These are phyloP conservation scores for Brachionus manjavacas DNA, from an alignment of 1,140 invertebrate genomes.

Conservation along the genomic window DNA sequence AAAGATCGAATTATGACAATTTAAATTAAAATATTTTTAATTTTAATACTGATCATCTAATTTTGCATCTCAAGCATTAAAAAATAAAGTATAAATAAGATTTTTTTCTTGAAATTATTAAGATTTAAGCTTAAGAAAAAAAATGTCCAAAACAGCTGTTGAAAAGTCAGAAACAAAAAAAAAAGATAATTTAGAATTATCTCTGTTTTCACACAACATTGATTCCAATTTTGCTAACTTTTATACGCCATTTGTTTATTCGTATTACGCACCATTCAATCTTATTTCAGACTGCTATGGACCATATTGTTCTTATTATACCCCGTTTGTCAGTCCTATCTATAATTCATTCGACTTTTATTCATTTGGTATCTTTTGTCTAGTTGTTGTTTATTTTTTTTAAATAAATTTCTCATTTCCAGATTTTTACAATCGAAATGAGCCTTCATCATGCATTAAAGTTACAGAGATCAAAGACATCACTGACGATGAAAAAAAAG, in stretches of 20 bases:
- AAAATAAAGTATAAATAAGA: neutral
- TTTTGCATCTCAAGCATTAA: neutral
- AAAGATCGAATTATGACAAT: neutral
- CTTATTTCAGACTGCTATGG: neutral
- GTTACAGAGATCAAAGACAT: neutral
- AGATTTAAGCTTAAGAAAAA: neutral
- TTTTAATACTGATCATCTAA: neutral
- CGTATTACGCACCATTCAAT: neutral
- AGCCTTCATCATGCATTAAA: neutral
- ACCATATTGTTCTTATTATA: neutral
- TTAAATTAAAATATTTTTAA: neutral
- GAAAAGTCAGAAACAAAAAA: neutral
- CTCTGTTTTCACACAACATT: neutral
- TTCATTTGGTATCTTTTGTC: neutral
- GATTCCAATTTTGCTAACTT: neutral
- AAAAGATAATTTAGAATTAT: neutral
- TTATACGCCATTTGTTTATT: neutral
- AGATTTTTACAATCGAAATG: neutral
- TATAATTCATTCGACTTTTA: neutral
- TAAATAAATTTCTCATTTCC: neutral
- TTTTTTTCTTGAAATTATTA: neutral
- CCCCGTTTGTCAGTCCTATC: neutral
- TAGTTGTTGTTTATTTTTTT: neutral
- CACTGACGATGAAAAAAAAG: neutral
- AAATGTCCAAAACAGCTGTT: neutral